Base-by-base conservation (phyloP, 2,113 vertebrate species). In the Blennius ocellaris region DNA sequence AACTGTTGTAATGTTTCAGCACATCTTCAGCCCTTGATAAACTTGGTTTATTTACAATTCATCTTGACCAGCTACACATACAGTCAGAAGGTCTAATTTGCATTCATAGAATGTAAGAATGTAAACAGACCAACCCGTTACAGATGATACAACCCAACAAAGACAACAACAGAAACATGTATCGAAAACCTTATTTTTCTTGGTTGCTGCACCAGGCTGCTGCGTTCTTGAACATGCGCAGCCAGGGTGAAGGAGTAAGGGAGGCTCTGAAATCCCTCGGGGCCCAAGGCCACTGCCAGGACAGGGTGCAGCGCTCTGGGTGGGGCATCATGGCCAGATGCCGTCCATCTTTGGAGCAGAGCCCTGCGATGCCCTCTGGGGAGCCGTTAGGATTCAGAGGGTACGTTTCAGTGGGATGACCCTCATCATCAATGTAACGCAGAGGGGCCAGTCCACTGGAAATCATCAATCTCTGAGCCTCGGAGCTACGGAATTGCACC, bases 281-380 rank as follows among this genome's bases (percentile, higher is more conserved):
- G 39, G 93, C 92, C 96, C 96, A 97, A 0, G 96, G 90, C 96
- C 96, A 97, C 85, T 97, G 97, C 97, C 97, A 97, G n/a, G 85
- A 83, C 47, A 95, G 84, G 64, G 96, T 95, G 2, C 94, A 93
- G 6, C 97, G 93, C 87, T 98, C 96, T 0, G 97, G 96, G 76
- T 98, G 97, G 0, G 96, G 97, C 97, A 98, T 98, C 89, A 96
- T 91, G 38, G 96, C 96, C 76, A 98, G 81, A 87, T 97, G 97
- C 38, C 96, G 94, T 1, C 96, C 96, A 0, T 97, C 95, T 0
- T 15, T 65, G 8, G 96, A 97, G 77, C 94, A 96, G 48, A 97
- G 73, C 0, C 95, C 96, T 0, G 97, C 96, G 0, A 94, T 71
- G 0, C 95, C 97, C 15, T 83, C 81, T 0, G 93, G 93, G 1